These are phyloP conservation scores for Bradypus variegatus DNA, from an alignment of 2,797 vertebrate species.

Conservation along the genomic window DNA sequence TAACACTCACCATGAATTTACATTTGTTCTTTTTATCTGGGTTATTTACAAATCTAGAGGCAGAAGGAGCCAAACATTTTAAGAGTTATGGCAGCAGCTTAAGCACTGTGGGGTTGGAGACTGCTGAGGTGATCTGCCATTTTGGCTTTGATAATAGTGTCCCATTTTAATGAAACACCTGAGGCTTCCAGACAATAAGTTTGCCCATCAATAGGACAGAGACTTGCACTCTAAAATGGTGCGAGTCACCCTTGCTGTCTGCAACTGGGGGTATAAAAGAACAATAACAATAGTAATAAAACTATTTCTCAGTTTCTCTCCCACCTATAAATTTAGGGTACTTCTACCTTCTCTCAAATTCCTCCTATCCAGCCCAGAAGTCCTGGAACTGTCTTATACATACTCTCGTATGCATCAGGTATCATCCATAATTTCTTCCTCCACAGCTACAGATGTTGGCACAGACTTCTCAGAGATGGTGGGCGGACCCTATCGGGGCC, in stretches of 20 bases:
- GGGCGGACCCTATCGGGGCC: not conserved
- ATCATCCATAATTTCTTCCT: not conserved
- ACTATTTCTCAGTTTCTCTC: not conserved
- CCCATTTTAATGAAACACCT: not conserved
- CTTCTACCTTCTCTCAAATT: not conserved
- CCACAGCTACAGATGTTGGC: not conserved
- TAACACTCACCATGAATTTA: conserved; percentile 56
- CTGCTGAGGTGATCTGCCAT: not conserved
- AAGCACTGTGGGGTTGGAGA: not conserved
- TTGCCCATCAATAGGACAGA: not conserved
- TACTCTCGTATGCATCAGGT: not conserved
- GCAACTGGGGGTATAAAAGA: not conserved
- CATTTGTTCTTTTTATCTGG: conserved; percentile 15
- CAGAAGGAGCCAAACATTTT: not conserved
- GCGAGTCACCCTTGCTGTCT: not conserved
- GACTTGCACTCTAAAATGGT: not conserved
- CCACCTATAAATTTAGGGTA: not conserved
- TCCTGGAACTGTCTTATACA: not conserved
- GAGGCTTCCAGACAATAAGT: not conserved
- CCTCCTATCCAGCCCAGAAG: not conserved
- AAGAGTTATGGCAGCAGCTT: not conserved
- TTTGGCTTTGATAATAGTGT: too few species aligned
- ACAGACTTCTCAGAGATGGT: not conserved
- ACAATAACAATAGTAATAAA: not conserved
- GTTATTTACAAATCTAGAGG: conserved; percentile 52